Conservation (phyloP, 2,113 vertebrate genomes). For the Corapipo altera region DNA sequence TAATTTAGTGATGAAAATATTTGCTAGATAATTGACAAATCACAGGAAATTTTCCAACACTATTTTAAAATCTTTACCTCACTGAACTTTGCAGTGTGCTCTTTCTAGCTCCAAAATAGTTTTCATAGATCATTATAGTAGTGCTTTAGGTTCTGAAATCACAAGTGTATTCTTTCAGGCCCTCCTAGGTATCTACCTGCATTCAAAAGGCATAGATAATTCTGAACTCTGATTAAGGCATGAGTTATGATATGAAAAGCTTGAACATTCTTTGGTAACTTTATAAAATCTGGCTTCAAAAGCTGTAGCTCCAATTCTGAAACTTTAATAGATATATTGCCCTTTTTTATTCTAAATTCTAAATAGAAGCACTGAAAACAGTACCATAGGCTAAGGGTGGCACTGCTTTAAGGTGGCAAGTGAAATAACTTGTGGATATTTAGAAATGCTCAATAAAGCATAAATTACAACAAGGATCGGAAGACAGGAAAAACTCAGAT, state of each 20-base stretch:
- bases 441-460: conserved; percentile 60
- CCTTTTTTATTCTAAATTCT: conserved; percentile 56
- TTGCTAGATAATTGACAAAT: not conserved
- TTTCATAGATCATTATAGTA: not conserved
- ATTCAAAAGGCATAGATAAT: not conserved
- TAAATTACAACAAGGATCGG: conserved; percentile 49
- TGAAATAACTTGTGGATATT: conserved; percentile 60
- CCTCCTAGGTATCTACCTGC: not conserved
- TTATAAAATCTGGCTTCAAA: conserved; percentile 43
- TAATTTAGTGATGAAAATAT: not conserved
- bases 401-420: conserved; percentile 51
- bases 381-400: not conserved
- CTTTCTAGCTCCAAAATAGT: not conserved
- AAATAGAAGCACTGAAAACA: conserved; percentile 51
- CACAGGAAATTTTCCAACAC: not conserved
- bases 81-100: not conserved
- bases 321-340: conserved; percentile 32
- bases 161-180: not conserved
- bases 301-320: not conserved
- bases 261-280: conserved; percentile 29
- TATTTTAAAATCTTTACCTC: not conserved
- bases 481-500: conserved; percentile 58
- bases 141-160: not conserved
- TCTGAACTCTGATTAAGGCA: conserved; percentile 46
- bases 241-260: conserved; percentile 48